phyloP scores from a whole-genome alignment of 1,140 invertebrate genomes.

The Drosophila ogumai region DNA sequence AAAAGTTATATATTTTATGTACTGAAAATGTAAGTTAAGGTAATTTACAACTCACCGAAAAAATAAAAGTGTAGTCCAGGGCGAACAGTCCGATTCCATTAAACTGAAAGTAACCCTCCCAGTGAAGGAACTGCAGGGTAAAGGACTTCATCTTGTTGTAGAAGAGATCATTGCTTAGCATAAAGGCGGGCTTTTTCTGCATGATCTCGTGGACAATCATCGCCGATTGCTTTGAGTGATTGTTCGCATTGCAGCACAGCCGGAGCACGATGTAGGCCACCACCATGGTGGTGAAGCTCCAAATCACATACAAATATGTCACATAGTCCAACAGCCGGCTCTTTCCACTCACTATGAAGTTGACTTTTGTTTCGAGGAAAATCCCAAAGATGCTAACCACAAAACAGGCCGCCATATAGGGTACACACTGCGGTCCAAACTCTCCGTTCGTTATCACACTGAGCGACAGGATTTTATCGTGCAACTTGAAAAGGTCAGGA shows the following conservation, averaged over 20 bases:
- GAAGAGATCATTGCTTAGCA: constrained; percentile 81
- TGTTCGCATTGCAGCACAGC: constrained; percentile 78
- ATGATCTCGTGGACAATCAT: constrained; percentile 84
- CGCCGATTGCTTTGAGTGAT: constrained; percentile 81
- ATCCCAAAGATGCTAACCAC: constrained; percentile 82
- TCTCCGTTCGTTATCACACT: constrained; percentile 79
- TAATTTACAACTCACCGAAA: constrained; percentile 64
- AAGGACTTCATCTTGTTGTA: constrained; percentile 85
- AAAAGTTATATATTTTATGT: constrained; percentile 15
- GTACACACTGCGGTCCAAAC: constrained; percentile 79
- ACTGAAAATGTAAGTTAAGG: too few species aligned
- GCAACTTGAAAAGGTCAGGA: constrained; percentile 77
- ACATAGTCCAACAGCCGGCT: constrained; percentile 69
- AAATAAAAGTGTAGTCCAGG: constrained; percentile 84
- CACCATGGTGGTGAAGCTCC: constrained; percentile 77
- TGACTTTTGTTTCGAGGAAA: constrained; percentile 82
- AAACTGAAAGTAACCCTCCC: constrained; percentile 83
- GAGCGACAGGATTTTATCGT: constrained; percentile 77
- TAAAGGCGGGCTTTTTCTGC: constrained; percentile 84
- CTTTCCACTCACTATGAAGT: constrained; percentile 75
- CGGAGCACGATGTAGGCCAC: constrained; percentile 81
- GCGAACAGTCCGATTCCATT: constrained; percentile 82
- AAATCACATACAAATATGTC: constrained; percentile 74
- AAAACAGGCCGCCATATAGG: constrained; percentile 82
- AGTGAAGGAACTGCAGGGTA: constrained; percentile 81